phyloP scores from a whole-genome alignment of 1,140 invertebrate species.

The Caenorhabditis brenneri region DNA sequence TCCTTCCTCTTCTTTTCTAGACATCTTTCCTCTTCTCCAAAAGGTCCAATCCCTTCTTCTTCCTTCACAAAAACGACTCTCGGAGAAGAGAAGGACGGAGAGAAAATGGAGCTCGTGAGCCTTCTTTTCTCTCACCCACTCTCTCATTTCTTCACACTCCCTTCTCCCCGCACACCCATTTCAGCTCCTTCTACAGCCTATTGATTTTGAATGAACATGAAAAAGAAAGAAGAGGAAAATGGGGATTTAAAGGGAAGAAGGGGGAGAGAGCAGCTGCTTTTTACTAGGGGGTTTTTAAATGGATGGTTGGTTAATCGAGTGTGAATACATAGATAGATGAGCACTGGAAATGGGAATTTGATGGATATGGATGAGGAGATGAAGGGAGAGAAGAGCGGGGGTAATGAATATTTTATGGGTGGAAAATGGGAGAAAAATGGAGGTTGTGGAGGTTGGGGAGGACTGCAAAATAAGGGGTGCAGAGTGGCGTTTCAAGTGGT shows the following conservation, averaged over 20 bases:
- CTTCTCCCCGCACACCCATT: background rate
- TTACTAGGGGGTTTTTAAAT: too few relatives aligned
- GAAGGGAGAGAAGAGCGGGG: background rate
- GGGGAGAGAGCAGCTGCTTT: constrained; percentile 6
- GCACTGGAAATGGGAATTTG: background rate
- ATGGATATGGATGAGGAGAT: background rate
- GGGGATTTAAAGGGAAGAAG: background rate
- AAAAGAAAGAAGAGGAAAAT: background rate
- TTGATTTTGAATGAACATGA: background rate
- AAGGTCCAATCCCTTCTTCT: too few relatives aligned
- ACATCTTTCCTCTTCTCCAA: too few relatives aligned
- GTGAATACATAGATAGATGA: too few relatives aligned
- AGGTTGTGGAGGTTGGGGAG: too few relatives aligned
- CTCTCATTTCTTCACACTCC: background rate
- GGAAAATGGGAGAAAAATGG: background rate
- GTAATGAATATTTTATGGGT: constrained; percentile 15
- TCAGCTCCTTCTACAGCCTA: background rate
- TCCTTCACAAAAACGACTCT: background rate
- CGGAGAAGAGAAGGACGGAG: too few relatives aligned
- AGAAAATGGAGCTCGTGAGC: background rate
- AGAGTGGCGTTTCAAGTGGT: too few relatives aligned
- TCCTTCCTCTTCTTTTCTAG: too few relatives aligned
- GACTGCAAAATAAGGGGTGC: too few relatives aligned
- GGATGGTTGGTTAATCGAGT: too few relatives aligned
- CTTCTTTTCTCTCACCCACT: background rate